Conservation (phyloP, 2,888 invertebrate genomes). For the Eurois occulta region DNA sequence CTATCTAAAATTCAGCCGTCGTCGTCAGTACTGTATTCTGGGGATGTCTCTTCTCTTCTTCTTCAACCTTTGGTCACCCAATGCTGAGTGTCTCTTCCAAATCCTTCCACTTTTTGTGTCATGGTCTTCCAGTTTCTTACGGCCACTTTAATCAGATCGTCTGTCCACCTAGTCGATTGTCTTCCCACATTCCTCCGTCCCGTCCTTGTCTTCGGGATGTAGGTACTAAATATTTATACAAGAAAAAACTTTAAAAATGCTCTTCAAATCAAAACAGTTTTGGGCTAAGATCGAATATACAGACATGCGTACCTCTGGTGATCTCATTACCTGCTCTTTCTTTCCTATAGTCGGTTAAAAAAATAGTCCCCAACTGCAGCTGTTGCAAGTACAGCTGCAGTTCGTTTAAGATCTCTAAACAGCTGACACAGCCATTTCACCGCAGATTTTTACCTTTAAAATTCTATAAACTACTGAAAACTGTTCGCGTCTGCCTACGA, state of each 20-base stretch:
- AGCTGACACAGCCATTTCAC: conserved; percentile 18
- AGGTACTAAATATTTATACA: not conserved
- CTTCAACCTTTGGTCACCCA: too few species aligned
- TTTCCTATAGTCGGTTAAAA: not conserved
- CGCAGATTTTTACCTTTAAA: conserved; percentile 41
- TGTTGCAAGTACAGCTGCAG: conserved; percentile 3
- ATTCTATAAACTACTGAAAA: conserved; percentile 55
- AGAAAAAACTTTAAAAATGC: not conserved
- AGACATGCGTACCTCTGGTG: not conserved
- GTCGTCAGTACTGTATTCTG: too few species aligned
- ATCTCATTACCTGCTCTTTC: not conserved
- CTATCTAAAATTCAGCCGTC: not conserved
- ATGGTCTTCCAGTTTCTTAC: too few species aligned
- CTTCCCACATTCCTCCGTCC: too few species aligned
- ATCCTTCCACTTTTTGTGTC: too few species aligned
- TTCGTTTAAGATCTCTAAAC: conserved; percentile 2
- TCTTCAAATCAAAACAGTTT: not conserved
- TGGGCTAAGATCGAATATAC: not conserved
- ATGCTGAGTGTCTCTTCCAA: too few species aligned
- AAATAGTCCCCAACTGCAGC: not conserved
- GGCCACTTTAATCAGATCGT: too few species aligned
- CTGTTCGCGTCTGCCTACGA: conserved; percentile 58
- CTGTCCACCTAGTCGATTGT: too few species aligned
- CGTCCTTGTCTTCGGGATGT: too few species aligned
- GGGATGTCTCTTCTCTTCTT: too few species aligned